phyloP scores from a whole-genome alignment of 1,140 invertebrate genomes.

The Drosophila lacteicornis region DNA sequence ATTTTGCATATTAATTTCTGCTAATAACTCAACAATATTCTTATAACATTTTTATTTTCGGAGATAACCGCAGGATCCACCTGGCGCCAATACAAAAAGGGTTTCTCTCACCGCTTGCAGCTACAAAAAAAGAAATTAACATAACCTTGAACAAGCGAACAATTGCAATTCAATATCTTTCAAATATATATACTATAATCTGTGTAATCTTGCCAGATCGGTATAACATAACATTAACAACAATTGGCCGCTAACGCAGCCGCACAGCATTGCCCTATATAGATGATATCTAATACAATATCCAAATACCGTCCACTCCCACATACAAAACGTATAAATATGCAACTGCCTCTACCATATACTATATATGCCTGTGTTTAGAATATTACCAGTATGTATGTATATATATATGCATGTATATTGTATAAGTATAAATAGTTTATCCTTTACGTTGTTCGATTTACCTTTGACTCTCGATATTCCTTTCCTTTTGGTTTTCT shows the following conservation, averaged over 20 bases:
- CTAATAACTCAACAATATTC: constrained; percentile 45
- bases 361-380: constrained; percentile 26
- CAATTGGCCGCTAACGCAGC: constrained; percentile 44
- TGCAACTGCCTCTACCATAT: constrained; percentile 47
- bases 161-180: constrained; percentile 39
- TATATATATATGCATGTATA: constrained; percentile 35
- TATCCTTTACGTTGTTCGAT: constrained; percentile 41
- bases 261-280: constrained; percentile 62
- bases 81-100: constrained; percentile 10
- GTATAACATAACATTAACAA: constrained; percentile 71
- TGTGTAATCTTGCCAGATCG: constrained; percentile 31
- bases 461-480: constrained; percentile 15
- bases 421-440: constrained; percentile 61
- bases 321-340: constrained; percentile 79
- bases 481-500: neutral
- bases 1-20: constrained; percentile 25
- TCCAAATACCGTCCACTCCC: constrained; percentile 26
- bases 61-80: constrained; percentile 26
- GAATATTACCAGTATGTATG: constrained; percentile 42
- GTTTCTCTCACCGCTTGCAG: constrained; percentile 7
- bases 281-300: constrained; percentile 51
- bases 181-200: constrained; percentile 3
- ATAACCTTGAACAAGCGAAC: constrained; percentile 18
- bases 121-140: constrained; percentile 19
- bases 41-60: constrained; percentile 8